These are phyloP conservation scores for Chunga burmeisteri DNA, from an alignment of 2,113 vertebrate genomes.

Conservation along the genomic window DNA sequence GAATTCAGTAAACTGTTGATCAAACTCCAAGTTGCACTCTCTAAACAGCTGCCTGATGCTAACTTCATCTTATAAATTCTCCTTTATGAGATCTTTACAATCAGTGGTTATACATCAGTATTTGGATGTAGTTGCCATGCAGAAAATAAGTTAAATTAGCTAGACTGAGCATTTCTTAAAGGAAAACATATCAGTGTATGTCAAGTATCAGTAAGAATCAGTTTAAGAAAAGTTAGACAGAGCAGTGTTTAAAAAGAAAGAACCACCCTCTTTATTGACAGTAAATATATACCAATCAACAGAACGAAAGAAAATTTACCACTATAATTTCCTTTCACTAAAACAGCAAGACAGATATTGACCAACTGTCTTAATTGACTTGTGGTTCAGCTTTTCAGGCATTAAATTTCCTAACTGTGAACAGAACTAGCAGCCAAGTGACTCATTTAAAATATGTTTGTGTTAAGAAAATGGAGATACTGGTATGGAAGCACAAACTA, in stretches of 20 bases:
- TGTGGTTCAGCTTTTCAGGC: conserved; percentile 7
- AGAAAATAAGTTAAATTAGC: neutral
- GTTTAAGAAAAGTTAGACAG: neutral
- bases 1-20: neutral
- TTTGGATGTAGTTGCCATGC: neutral
- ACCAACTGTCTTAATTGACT: conserved; percentile 51
- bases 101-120: neutral
- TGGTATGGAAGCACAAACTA: neutral
- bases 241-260: neutral
- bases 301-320: conserved; percentile 46
- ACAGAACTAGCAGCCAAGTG: neutral
- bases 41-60: neutral
- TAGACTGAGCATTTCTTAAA: neutral
- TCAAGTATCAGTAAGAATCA: conserved; percentile 31
- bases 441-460: neutral
- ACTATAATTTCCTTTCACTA: conserved; percentile 50
- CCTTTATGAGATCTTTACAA: neutral
- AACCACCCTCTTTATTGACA: neutral
- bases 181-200: neutral
- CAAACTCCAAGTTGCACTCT: neutral
- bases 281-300: conserved; percentile 4
- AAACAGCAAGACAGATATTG: conserved; percentile 60
- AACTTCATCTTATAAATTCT: neutral
- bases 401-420: neutral
- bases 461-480: neutral